phyloP scores from a whole-genome alignment of 2,888 invertebrate genomes.

The Sisyra nigra region DNA sequence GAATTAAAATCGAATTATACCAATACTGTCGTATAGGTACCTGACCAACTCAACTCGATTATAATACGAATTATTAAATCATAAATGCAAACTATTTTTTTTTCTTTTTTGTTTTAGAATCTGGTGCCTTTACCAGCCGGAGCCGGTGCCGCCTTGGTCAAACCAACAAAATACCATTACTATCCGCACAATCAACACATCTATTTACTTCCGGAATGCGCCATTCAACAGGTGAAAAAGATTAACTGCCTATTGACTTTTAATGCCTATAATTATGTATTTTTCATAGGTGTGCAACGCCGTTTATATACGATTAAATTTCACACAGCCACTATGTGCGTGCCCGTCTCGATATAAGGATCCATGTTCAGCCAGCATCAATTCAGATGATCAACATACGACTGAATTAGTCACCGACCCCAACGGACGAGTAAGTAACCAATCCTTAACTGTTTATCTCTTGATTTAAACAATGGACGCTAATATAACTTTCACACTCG shows the following conservation, averaged over 20 bases:
- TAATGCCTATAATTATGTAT: too few species aligned
- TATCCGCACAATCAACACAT: slow-evolving; percentile 89
- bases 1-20: too few species aligned
- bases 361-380: slow-evolving; percentile 80
- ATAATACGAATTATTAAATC: too few species aligned
- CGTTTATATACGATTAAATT: slow-evolving; percentile 80
- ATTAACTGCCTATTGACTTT: not conserved
- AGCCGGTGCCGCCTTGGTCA: slow-evolving; percentile 53
- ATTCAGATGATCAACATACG: slow-evolving; percentile 82
- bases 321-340: slow-evolving; percentile 83
- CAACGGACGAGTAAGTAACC: slow-evolving; percentile 54
- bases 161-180: slow-evolving; percentile 86
- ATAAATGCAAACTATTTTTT: too few species aligned
- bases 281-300: slow-evolving; percentile 70
- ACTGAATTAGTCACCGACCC: slow-evolving; percentile 77
- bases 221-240: slow-evolving; percentile 65
- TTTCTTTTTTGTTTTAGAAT: slow-evolving; percentile 36
- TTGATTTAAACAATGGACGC: too few species aligned
- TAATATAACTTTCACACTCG: too few species aligned
- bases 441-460: too few species aligned
- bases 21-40: too few species aligned
- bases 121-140: slow-evolving; percentile 47
- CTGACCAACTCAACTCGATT: too few species aligned
- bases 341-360: slow-evolving; percentile 79
- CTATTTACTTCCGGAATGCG: slow-evolving; percentile 82